Percentiles rank a stretch among this genome's conserved stretches.
These are phyloP conservation scores for Bombyx mandarina DNA, from an alignment of 1,140 invertebrate species.

Conservation along the genomic window DNA sequence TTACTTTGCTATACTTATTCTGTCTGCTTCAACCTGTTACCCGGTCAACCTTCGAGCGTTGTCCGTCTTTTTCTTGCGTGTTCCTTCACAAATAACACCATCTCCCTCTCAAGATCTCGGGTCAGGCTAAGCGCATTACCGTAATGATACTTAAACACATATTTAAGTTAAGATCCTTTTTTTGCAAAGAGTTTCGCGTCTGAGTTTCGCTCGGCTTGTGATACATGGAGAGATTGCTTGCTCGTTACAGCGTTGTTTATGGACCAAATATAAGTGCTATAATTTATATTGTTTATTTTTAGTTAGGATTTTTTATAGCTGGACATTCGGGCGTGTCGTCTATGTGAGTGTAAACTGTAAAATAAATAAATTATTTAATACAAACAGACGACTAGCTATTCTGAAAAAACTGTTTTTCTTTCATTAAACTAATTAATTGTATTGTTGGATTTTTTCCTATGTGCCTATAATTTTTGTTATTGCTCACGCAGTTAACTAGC, in stretches of 20 bases:
- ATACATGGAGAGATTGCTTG: conserved; percentile 2
- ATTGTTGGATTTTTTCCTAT: too few relatives aligned
- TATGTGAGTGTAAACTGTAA: conserved; percentile 44
- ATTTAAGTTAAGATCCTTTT: conserved; percentile 67
- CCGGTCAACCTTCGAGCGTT: conserved; percentile 52
- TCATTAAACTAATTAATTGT: too few relatives aligned
- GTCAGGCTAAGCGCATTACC: conserved; percentile 58
- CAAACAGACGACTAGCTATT: background rate
- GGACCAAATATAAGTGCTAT: background rate
- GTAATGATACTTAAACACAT: conserved; percentile 70
- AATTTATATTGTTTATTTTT: conserved; percentile 1
- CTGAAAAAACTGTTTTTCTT: too few relatives aligned
- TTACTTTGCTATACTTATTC: conserved; percentile 64
- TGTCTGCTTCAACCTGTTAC: conserved; percentile 64
- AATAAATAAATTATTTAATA: conserved; percentile 11
- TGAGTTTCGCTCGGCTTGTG: conserved; percentile 17
- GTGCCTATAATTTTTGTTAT: too few relatives aligned
- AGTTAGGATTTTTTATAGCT: conserved; percentile 6
- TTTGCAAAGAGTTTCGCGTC: conserved; percentile 46
- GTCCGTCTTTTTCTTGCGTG: conserved; percentile 28
- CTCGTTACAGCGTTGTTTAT: background rate
- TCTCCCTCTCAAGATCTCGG: conserved; percentile 41
- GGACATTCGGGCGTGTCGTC: conserved; percentile 45
- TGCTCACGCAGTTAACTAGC: too few relatives aligned
- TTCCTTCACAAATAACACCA: conserved; percentile 15